A percentile compares a stretch with the other conserved stretches of the same genome.
Evolutionary conservation across 2,113 vertebrate species (phyloP).

Genomic region (Asarcornis scutulata): DNA sequence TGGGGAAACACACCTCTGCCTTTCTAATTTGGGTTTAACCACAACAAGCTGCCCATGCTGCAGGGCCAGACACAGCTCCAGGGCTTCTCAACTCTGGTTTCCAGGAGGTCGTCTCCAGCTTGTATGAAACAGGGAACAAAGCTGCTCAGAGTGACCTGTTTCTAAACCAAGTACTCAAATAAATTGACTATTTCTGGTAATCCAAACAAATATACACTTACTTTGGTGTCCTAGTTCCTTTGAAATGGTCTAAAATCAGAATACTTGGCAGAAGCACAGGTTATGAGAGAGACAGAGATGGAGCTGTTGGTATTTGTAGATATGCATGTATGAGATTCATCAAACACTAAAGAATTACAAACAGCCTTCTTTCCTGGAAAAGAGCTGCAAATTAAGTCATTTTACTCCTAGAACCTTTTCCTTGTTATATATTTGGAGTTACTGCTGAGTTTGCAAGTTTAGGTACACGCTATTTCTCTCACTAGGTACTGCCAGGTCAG

Average conservation of each 20-base stretch:
- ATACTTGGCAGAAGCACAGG: not conserved
- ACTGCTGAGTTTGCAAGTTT: not conserved
- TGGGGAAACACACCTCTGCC: not conserved
- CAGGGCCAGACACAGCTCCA: rapidly evolving
- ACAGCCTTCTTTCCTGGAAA: not conserved
- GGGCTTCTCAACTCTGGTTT: not conserved
- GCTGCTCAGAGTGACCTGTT: not conserved
- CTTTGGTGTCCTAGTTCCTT: not conserved
- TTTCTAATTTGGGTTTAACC: not conserved
- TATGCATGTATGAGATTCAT: not conserved
- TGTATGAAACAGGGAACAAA: not conserved
- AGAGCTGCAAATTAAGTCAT: not conserved
- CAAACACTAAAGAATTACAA: not conserved
- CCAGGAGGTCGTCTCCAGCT: not conserved
- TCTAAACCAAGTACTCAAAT: not conserved
- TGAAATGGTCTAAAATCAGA: not conserved
- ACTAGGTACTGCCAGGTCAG: not conserved
- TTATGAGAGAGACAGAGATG: not conserved
- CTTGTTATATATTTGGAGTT: not conserved
- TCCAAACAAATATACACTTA: not conserved
- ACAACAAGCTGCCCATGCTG: not conserved
- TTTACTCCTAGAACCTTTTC: not conserved
- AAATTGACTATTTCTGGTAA: not conserved
- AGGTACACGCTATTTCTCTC: not conserved
- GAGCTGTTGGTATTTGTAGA: not conserved